Evolutionary conservation across 2,113 vertebrate species (phyloP), one percentile per base, ranked within the genome.

Genomic region (Colius striatus): DNA sequence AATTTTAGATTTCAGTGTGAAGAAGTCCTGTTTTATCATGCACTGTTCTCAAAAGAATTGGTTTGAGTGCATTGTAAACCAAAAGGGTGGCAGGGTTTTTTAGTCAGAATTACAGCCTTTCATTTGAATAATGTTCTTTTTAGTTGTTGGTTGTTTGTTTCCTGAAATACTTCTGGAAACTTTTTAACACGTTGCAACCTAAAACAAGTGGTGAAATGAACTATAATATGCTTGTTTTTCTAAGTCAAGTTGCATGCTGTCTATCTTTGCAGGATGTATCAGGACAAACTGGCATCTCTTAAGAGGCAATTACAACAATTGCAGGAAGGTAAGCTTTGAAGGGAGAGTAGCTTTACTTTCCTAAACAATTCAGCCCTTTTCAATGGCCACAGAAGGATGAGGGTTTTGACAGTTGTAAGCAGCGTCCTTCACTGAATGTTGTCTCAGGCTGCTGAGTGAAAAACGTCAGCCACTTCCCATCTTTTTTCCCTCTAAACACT

Each of bases 251-350:
- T 66, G 41, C 2, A 2, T 38, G 27, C 78, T 55, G n/a, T 76
- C 25, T 94, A 26, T 86, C 32, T 85, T 97, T 96, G 11, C 94
- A 99, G 99, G 96, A 99, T 99, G 99, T 99, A 99, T 94, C 99
- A 99, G 96, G 99, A 99, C 96, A 99, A 99, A 94, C 96, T 99
- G 98, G 99, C 99, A 38, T 99, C 99, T 32, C 96, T 99, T 62
- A 99, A 99, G 98, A 98, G 99, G 95, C 99, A 99, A 84, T 92
- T 99, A 50, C 99, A 99, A 29, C 99, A 99, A 22, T 90, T 99
- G 53, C 99, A 99, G 93, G 99, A 99, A 99, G 99, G 99, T 99
- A 90, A 94, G 92, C 18, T 76, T 86, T 61, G 38, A 60, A 90
- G n/a, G 10, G 6, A 18, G 6, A 18, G 6, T 13, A 19, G 20